Conservation (phyloP, 1,140 invertebrate species). For the Drosophila watanabei region DNA sequence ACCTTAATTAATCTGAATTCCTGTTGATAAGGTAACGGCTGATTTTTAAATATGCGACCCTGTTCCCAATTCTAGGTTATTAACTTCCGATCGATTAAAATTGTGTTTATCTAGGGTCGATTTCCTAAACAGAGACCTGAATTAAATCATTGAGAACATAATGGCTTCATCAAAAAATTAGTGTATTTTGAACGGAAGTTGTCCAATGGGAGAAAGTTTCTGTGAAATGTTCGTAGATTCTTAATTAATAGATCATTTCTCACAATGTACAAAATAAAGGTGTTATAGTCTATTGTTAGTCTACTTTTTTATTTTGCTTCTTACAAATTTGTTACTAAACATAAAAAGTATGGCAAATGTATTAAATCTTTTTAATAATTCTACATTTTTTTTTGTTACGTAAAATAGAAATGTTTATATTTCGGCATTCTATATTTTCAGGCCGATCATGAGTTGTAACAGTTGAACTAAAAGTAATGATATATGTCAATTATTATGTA, state of each 20-base stretch:
- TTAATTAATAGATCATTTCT: neutral
- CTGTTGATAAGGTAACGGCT: neutral
- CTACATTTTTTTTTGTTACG: too few species aligned
- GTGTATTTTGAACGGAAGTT: neutral
- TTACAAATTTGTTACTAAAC: neutral
- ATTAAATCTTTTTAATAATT: neutral
- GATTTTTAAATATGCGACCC: neutral
- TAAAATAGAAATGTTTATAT: neutral
- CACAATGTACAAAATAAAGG: too few species aligned
- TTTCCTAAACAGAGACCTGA: neutral
- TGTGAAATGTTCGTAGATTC: neutral
- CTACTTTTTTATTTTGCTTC: neutral
- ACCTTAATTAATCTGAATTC: neutral
- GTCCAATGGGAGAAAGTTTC: neutral
- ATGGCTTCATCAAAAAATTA: neutral
- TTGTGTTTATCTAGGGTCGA: neutral
- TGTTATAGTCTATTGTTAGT: too few species aligned
- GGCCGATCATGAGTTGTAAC: neutral
- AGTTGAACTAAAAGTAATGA: neutral
- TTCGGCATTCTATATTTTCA: neutral
- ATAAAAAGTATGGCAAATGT: neutral
- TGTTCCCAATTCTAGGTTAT: neutral
- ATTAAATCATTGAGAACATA: neutral
- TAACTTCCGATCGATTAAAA: neutral
- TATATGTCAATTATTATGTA: neutral